phyloP scores from a whole-genome alignment of 2,113 vertebrate genomes.

The Psophia crepitans region DNA sequence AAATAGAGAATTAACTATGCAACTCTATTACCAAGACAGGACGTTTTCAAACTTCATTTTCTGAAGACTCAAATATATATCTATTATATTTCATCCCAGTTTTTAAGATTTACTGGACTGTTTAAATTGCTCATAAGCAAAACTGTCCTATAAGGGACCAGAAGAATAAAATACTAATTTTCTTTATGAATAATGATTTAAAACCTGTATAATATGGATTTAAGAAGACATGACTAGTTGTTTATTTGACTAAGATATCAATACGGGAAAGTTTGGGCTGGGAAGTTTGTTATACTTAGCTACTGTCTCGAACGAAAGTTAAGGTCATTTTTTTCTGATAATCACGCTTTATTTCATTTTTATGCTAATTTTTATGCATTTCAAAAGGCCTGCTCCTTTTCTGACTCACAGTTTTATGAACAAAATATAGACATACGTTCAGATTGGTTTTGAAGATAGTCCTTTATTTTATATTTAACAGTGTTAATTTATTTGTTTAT shows the following conservation, averaged over 20 bases:
- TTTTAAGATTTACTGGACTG: not conserved
- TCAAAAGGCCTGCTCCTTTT: not conserved
- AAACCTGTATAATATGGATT: not conserved
- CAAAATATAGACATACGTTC: not conserved
- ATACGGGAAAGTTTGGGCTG: not conserved
- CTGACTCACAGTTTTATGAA: not conserved
- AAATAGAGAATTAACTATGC: slow-evolving; percentile 1
- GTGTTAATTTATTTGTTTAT: slow-evolving; percentile 17
- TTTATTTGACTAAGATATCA: not conserved
- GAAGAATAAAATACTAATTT: not conserved
- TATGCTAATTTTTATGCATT: not conserved
- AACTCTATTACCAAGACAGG: slow-evolving; percentile 25
- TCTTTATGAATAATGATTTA: not conserved
- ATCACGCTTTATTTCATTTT: not conserved
- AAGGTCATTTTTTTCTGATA: not conserved
- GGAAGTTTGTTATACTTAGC: not conserved
- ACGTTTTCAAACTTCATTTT: not conserved
- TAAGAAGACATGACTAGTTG: not conserved
- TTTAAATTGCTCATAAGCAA: slow-evolving; percentile 8
- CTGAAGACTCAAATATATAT: slow-evolving; percentile 10
- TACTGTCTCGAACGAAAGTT: not conserved
- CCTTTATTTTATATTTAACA: not conserved
- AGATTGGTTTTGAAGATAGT: not conserved
- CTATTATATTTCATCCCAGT: not conserved
- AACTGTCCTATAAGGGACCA: not conserved